Evolutionary conservation across 2,113 vertebrate genomes (phyloP).

Genomic region (Silurus meridionalis): DNA sequence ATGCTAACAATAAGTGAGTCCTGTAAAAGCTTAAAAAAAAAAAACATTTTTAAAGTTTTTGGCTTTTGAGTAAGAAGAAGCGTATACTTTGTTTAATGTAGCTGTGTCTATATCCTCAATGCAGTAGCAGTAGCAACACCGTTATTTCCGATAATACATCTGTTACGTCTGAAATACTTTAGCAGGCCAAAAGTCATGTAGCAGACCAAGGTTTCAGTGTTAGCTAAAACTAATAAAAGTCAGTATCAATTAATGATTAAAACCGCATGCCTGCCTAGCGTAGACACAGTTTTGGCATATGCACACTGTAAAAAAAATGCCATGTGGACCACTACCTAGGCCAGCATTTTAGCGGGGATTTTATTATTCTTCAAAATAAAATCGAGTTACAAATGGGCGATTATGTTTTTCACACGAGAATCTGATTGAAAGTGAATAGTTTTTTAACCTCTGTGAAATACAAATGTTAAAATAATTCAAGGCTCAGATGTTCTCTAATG

Average conservation of each 20-base stretch:
- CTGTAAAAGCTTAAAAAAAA: neutral
- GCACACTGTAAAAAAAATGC: neutral
- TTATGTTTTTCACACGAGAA: neutral
- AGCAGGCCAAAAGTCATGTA: neutral
- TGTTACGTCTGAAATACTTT: neutral
- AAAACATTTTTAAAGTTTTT: neutral
- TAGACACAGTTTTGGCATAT: neutral
- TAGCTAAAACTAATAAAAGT: conserved; percentile 4
- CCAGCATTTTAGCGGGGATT: neutral
- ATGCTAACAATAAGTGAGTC: neutral
- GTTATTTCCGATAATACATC: neutral
- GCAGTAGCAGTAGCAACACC: neutral
- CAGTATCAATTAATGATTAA: neutral
- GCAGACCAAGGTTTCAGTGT: neutral
- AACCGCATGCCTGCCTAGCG: neutral
- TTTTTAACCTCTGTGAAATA: neutral
- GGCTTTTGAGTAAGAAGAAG: neutral
- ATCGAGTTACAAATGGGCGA: neutral
- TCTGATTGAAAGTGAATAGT: neutral
- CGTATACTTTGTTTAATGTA: neutral
- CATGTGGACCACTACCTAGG: neutral
- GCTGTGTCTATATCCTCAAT: neutral
- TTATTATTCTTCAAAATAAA: neutral
- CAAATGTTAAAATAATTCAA: neutral
- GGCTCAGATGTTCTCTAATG: neutral